Percentiles rank a stretch among this genome's conserved stretches.
Evolutionary conservation across 2,888 invertebrate species (phyloP).

Genomic region (Tiliacea aurago): DNA sequence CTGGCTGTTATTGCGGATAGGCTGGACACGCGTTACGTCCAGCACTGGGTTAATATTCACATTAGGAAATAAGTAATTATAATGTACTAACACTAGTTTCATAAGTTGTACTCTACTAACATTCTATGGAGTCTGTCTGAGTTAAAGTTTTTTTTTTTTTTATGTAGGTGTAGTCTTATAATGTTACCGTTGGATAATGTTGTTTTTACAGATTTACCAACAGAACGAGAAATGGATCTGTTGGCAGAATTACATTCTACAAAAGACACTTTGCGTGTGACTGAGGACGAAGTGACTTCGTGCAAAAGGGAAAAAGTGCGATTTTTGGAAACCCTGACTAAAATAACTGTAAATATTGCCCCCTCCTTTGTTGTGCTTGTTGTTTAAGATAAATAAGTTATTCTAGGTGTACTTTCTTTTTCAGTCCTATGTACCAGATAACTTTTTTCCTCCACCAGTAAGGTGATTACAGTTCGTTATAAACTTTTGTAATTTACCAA

Average conservation of each 20-base stretch:
- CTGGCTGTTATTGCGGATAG: too few species aligned
- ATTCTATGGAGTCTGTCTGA: too few species aligned
- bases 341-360: slow-evolving; percentile 80
- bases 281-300: slow-evolving; percentile 83
- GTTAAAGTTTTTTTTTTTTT: too few species aligned
- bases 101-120: too few species aligned
- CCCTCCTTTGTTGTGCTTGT: slow-evolving; percentile 6
- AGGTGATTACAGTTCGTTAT: slow-evolving; percentile 70
- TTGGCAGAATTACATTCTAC: slow-evolving; percentile 86
- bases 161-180: too few species aligned
- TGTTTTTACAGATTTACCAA: slow-evolving; percentile 79
- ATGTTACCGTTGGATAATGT: not conserved
- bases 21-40: too few species aligned
- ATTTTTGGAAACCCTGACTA: slow-evolving; percentile 86
- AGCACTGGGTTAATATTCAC: too few species aligned
- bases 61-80: too few species aligned
- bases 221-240: slow-evolving; percentile 85
- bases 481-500: slow-evolving; percentile 25
- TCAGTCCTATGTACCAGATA: slow-evolving; percentile 81
- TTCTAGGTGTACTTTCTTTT: slow-evolving; percentile 72
- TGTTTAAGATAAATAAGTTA: slow-evolving; percentile 27
- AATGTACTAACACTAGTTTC: too few species aligned
- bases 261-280: slow-evolving; percentile 83
- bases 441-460: slow-evolving; percentile 71
- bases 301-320: slow-evolving; percentile 85